Conservation (phyloP, 1,140 invertebrate species). For the Drosophila burlai region DNA sequence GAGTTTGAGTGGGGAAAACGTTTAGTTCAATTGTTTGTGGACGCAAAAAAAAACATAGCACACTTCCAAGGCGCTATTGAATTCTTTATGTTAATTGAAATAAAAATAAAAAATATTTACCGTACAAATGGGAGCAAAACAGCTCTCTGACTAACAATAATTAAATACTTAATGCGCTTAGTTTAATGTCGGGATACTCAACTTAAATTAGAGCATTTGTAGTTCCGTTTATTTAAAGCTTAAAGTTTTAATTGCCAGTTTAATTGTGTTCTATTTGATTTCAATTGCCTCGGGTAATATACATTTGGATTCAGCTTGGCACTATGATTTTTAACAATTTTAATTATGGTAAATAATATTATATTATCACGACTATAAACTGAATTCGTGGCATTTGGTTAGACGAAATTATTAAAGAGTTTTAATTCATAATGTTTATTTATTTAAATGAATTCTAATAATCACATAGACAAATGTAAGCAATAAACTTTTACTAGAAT, state of each 20-base stretch:
- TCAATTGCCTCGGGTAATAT: not conserved
- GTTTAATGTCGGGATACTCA: not conserved
- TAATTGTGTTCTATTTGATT: not conserved
- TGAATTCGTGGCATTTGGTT: not conserved
- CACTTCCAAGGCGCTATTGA: slow-evolving; percentile 23
- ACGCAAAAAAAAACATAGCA: slow-evolving; percentile 34
- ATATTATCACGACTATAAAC: not conserved
- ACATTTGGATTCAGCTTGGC: not conserved
- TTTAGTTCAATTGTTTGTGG: slow-evolving; percentile 45
- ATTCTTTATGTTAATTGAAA: slow-evolving; percentile 15
- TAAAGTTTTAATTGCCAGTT: not conserved
- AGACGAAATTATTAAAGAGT: not conserved
- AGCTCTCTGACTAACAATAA: not conserved
- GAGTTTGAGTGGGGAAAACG: slow-evolving; percentile 32
- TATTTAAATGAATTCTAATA: not conserved
- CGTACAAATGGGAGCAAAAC: not conserved
- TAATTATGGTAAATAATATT: not conserved
- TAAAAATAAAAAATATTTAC: not conserved
- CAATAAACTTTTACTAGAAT: not conserved
- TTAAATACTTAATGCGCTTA: not conserved
- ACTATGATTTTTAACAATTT: not conserved
- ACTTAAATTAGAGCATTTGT: not conserved
- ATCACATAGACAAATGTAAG: not conserved
- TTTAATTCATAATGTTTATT: not conserved
- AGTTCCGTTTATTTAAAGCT: not conserved